Percentiles rank a stretch among this genome's conserved stretches.
phyloP scores from a whole-genome alignment of 2,888 invertebrate species.

The Chaitophorus viminalis region DNA sequence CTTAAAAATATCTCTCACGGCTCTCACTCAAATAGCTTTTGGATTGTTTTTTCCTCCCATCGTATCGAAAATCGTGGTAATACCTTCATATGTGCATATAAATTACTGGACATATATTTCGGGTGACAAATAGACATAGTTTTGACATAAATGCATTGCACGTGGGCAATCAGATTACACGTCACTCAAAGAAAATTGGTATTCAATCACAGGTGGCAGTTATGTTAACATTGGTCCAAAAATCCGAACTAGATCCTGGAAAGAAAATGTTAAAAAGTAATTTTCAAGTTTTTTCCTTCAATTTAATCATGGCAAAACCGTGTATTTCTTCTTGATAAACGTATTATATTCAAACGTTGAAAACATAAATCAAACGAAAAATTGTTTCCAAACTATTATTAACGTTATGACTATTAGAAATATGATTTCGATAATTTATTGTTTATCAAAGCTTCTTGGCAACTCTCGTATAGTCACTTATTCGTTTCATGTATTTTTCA shows the following conservation, averaged over 20 bases:
- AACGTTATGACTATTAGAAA: no score
- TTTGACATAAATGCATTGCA: slow-evolving; percentile 30
- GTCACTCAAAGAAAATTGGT: slow-evolving; percentile 47
- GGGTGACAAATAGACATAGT: slow-evolving; percentile 30
- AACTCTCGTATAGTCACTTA: no score
- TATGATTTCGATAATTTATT: no score
- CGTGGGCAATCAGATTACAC: slow-evolving; percentile 8
- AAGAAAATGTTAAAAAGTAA: background rate
- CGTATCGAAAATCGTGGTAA: background rate
- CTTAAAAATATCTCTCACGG: background rate
- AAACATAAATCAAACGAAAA: background rate
- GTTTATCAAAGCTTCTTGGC: no score
- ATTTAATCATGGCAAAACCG: background rate
- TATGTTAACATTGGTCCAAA: background rate
- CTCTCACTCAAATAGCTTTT: background rate
- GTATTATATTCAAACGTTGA: background rate
- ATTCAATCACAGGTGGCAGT: slow-evolving; percentile 40
- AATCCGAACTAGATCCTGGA: background rate
- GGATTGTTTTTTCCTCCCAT: background rate
- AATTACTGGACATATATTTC: slow-evolving; percentile 21
- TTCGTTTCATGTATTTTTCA: no score
- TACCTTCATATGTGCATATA: background rate
- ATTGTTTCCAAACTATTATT: no score
- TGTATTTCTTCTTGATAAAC: slow-evolving; percentile 1
- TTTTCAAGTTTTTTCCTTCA: slow-evolving; percentile 14